Conservation (phyloP, 2,888 invertebrate genomes). For the Machimus rusticus region DNA sequence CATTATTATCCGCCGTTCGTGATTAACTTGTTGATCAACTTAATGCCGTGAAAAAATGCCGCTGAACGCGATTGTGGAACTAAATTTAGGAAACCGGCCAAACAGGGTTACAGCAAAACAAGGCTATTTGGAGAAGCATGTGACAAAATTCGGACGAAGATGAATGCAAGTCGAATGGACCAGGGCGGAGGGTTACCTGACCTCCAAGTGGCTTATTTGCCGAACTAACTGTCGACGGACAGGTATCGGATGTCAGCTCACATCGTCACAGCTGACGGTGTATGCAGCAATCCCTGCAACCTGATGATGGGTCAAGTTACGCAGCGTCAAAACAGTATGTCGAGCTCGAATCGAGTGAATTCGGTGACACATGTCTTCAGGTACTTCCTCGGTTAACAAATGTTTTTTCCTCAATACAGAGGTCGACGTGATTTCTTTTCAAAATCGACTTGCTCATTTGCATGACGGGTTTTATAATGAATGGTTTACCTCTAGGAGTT, state of each 20-base stretch:
- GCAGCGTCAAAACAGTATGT: background rate
- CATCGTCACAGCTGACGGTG: background rate
- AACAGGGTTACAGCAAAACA: background rate
- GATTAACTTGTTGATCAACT: slow-evolving; percentile 34
- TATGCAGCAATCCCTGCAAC: background rate
- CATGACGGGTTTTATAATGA: background rate
- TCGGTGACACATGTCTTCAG: background rate
- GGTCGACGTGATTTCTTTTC: background rate
- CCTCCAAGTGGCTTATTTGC: background rate
- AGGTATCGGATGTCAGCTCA: background rate
- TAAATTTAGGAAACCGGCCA: slow-evolving; percentile 36
- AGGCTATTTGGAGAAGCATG: background rate
- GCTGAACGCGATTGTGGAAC: background rate
- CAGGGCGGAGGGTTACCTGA: background rate
- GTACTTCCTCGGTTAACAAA: background rate
- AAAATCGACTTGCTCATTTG: background rate
- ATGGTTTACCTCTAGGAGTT: background rate
- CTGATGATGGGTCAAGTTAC: background rate
- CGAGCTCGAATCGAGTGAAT: background rate
- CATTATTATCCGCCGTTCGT: slow-evolving; percentile 15
- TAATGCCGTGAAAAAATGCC: slow-evolving; percentile 16
- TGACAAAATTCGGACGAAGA: background rate
- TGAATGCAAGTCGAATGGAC: background rate
- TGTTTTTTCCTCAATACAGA: background rate
- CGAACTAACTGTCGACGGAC: background rate